phyloP scores from a whole-genome alignment of 2,113 vertebrate genomes.

The Brachirus orientalis region DNA sequence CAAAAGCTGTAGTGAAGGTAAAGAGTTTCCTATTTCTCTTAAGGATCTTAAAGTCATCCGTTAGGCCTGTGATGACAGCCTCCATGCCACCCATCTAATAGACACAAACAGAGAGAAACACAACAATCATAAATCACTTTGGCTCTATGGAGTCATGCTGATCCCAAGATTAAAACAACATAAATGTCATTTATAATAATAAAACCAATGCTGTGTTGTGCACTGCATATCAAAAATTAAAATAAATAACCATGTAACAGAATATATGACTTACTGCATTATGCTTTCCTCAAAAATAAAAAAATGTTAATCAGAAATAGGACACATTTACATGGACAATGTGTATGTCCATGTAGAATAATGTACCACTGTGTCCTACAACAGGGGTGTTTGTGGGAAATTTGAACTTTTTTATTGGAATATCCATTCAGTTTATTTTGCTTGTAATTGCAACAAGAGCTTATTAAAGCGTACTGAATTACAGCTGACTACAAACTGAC shows the following conservation, averaged over 20 bases:
- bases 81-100: conserved; percentile 98
- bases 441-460: too few species aligned
- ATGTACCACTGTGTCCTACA: too few species aligned
- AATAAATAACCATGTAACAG: not conserved
- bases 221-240: not conserved
- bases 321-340: too few species aligned
- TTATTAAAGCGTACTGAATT: too few species aligned
- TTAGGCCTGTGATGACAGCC: conserved; percentile 94
- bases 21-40: conserved; percentile 94
- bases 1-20: conserved; percentile 87
- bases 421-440: too few species aligned
- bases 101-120: conserved; percentile 23
- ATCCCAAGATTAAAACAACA: not conserved
- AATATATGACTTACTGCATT: not conserved
- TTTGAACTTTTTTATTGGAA: too few species aligned
- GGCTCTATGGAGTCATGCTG: not conserved
- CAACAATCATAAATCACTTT: not conserved
- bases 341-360: too few species aligned
- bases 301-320: not conserved
- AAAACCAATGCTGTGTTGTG: too few species aligned
- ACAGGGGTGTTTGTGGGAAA: too few species aligned
- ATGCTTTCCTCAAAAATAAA: not conserved
- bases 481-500: too few species aligned
- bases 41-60: conserved; percentile 94
- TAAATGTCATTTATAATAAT: too few species aligned